Percentiles rank a stretch among this genome's conserved stretches.
Conservation (phyloP, 2,888 invertebrate genomes). For the Iphiclides podalirius region DNA sequence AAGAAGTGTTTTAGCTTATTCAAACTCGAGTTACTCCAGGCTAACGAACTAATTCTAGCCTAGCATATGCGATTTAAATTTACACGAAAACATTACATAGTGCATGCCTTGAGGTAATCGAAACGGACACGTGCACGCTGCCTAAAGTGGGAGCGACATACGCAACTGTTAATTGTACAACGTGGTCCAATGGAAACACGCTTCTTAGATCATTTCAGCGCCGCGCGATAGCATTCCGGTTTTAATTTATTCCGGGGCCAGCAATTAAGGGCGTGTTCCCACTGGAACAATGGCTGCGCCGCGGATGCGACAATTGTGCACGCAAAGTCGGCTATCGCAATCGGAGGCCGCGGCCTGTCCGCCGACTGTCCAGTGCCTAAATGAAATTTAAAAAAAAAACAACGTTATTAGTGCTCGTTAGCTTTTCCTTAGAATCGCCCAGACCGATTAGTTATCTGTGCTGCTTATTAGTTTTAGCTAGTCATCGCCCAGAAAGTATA, state of each 20-base stretch:
- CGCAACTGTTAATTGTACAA: conserved; percentile 11
- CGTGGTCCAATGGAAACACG: conserved; percentile 7
- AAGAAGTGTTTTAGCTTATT: too few species aligned
- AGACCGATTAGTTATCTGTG: too few species aligned
- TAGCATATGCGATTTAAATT: too few species aligned
- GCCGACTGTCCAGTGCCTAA: conserved; percentile 17
- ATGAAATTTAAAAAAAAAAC: conserved; percentile 37
- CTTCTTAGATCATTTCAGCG: conserved; percentile 45
- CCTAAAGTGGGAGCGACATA: too few species aligned
- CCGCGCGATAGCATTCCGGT: conserved; percentile 63
- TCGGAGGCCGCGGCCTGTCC: conserved; percentile 47
- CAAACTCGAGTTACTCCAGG: too few species aligned
- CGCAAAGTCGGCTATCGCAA: conserved; percentile 71
- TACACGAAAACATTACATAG: too few species aligned
- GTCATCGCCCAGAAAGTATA: too few species aligned
- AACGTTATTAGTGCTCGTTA: conserved; percentile 36
- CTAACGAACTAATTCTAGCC: too few species aligned
- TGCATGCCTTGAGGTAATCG: too few species aligned
- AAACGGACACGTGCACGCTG: too few species aligned
- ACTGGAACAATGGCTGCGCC: conserved; percentile 64
- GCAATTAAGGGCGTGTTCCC: conserved; percentile 76
- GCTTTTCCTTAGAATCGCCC: too few species aligned
- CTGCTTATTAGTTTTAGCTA: too few species aligned
- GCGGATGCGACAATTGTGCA: conserved; percentile 71
- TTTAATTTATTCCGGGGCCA: conserved; percentile 74